phyloP scores from a whole-genome alignment of 2,797 vertebrate species.

The Hafferia zeledoni region DNA sequence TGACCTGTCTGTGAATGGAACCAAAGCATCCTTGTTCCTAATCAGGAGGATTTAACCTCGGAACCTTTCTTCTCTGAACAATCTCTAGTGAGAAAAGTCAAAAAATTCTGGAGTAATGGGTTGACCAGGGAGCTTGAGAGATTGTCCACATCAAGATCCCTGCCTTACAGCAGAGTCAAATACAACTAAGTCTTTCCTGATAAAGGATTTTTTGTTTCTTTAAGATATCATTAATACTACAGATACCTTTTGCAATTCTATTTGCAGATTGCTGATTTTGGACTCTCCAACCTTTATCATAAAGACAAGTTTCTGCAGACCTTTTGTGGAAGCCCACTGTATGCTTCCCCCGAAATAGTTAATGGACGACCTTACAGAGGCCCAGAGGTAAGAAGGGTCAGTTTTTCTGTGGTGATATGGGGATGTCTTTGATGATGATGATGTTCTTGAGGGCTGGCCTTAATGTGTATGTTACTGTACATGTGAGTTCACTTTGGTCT shows the following conservation, averaged over 20 bases:
- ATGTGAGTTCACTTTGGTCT: not conserved
- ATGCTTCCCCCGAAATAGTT: slow-evolving; percentile 98
- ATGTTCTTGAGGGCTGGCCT: not conserved
- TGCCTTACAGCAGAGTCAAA: not conserved
- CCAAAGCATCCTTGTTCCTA: not conserved
- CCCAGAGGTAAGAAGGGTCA: slow-evolving; percentile 87
- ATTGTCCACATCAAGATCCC: not conserved
- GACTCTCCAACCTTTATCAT: slow-evolving; percentile 96
- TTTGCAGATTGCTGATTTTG: slow-evolving; percentile 96
- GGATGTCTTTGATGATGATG: not conserved
- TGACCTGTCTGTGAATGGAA: not conserved
- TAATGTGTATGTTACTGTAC: not conserved
- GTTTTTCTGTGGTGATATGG: not conserved
- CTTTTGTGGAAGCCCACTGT: slow-evolving; percentile 97
- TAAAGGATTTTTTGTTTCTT: not conserved
- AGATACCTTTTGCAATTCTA: slow-evolving; percentile 13
- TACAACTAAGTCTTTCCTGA: not conserved
- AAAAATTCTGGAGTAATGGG: not conserved
- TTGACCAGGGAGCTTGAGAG: not conserved
- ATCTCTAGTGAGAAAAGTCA: not conserved
- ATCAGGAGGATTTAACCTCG: not conserved
- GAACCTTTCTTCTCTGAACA: not conserved
- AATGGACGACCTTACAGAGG: slow-evolving; percentile 96
- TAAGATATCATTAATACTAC: not conserved
- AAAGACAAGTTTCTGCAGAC: slow-evolving; percentile 98